Conservation (phyloP, 2,888 invertebrate genomes). For the Prenolepis imparis region DNA sequence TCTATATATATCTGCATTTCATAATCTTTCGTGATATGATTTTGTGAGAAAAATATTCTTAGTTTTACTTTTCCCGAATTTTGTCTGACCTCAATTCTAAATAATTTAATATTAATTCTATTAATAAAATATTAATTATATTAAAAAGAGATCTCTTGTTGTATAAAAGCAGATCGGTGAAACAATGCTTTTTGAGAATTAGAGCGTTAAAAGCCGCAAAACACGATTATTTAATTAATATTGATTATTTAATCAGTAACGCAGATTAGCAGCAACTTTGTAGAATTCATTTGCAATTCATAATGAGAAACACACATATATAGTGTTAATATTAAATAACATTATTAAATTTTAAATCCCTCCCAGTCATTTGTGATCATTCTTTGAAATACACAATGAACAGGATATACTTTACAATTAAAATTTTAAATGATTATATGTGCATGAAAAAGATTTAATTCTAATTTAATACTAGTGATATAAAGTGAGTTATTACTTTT, state of each 20-base stretch:
- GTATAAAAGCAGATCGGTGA: neutral
- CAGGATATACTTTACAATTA: neutral
- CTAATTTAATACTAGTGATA: neutral
- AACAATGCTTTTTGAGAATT: conserved; percentile 14
- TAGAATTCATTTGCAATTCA: neutral
- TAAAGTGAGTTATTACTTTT: neutral
- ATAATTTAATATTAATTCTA: neutral
- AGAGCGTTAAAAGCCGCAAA: neutral
- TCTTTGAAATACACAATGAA: neutral
- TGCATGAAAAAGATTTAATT: conserved; percentile 21
- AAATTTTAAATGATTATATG: conserved; percentile 13
- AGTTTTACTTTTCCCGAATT: neutral
- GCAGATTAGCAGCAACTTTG: conserved; percentile 18
- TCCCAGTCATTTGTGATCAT: neutral
- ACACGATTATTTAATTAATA: conserved; percentile 15
- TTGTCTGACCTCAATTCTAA: neutral
- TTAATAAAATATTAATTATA: neutral
- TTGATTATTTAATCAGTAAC: conserved; percentile 18
- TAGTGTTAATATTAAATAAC: conserved; percentile 4
- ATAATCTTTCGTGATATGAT: neutral
- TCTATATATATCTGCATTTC: neutral
- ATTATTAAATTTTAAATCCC: conserved; percentile 3
- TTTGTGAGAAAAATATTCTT: neutral
- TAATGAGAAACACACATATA: neutral
- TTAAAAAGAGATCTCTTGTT: neutral